Evolutionary conservation across 2,888 invertebrate genomes (phyloP).

Genomic region (Cremastobaeus sp.): DNA sequence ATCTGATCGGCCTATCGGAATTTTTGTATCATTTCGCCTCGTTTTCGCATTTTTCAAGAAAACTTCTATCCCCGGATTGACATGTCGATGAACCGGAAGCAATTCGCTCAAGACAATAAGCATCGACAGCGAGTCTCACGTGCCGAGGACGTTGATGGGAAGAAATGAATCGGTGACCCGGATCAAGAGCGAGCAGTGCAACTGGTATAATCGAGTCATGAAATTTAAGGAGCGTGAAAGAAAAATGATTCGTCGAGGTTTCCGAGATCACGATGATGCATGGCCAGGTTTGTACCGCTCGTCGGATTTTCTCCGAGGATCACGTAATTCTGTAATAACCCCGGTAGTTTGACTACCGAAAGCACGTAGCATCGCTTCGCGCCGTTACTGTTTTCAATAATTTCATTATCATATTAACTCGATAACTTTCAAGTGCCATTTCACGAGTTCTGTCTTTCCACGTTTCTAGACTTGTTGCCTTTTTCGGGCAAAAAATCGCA

Average conservation of each 20-base stretch:
- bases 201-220: slow-evolving; percentile 45
- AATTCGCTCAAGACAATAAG: slow-evolving; percentile 58
- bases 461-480: slow-evolving; percentile 35
- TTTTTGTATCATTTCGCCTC: slow-evolving; percentile 36
- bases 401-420: slow-evolving; percentile 28
- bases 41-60: slow-evolving; percentile 43
- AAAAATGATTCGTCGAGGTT: slow-evolving; percentile 42
- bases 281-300: slow-evolving; percentile 30
- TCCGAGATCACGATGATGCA: slow-evolving; percentile 44
- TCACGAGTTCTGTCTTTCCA: slow-evolving; percentile 17
- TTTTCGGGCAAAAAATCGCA: background rate
- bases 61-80: slow-evolving; percentile 47
- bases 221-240: slow-evolving; percentile 40
- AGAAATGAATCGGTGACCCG: slow-evolving; percentile 53
- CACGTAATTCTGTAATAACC: slow-evolving; percentile 43
- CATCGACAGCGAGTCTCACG: slow-evolving; percentile 52
- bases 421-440: slow-evolving; percentile 10
- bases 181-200: slow-evolving; percentile 34
- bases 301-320: slow-evolving; percentile 46
- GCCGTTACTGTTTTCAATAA: slow-evolving; percentile 43
- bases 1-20: slow-evolving; percentile 34
- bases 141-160: slow-evolving; percentile 50
- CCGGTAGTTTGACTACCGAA: slow-evolving; percentile 35
- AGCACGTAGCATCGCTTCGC: slow-evolving; percentile 12
- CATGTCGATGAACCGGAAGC: slow-evolving; percentile 53